phyloP scores from a whole-genome alignment of 1,140 invertebrate genomes.

The Cherax destructor region DNA sequence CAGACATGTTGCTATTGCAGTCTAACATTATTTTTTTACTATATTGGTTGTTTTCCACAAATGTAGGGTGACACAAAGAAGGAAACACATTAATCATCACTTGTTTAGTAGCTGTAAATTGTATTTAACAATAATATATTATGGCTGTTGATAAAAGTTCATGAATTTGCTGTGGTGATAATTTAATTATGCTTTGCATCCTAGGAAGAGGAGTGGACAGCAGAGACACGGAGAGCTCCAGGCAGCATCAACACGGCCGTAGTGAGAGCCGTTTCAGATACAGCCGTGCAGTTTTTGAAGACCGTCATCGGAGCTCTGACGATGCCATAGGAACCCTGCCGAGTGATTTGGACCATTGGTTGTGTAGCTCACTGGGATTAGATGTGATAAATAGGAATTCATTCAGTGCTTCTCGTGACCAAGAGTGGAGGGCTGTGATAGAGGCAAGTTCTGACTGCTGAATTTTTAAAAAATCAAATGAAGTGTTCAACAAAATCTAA shows the following conservation, averaged over 20 bases:
- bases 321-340: conserved; percentile 45
- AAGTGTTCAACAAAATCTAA: too few relatives aligned
- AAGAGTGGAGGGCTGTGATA: conserved; percentile 40
- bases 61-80: too few relatives aligned
- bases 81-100: too few relatives aligned
- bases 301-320: conserved; percentile 18
- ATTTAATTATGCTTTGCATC: not conserved
- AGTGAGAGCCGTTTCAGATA: conserved; percentile 50
- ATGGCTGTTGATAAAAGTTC: too few relatives aligned
- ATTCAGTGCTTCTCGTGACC: conserved; percentile 24
- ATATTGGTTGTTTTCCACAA: too few relatives aligned
- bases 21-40: too few relatives aligned
- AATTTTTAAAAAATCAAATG: too few relatives aligned
- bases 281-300: conserved; percentile 27
- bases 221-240: conserved; percentile 32
- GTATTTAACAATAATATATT: too few relatives aligned
- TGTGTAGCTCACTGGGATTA: not conserved
- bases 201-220: conserved; percentile 45
- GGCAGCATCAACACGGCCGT: conserved; percentile 36
- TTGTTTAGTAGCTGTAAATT: too few relatives aligned
- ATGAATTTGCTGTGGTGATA: too few relatives aligned
- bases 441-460: conserved; percentile 7
- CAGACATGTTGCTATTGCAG: too few relatives aligned
- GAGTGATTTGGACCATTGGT: conserved; percentile 50
- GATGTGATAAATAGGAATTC: conserved; percentile 10